Base-by-base conservation (phyloP, 1,140 invertebrate genomes). In the Brachionus angularis region DNA sequence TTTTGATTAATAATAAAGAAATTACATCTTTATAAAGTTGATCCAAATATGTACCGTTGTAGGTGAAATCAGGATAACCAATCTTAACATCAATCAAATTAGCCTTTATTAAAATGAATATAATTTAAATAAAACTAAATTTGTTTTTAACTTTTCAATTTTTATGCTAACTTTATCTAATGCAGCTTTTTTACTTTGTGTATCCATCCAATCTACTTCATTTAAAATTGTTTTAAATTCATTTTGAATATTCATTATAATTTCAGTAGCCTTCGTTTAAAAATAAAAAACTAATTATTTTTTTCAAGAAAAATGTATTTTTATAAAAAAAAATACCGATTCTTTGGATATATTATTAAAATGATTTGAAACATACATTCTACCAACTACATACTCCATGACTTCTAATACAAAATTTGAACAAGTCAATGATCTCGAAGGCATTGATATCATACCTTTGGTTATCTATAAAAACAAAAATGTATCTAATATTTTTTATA, bases 351-450 rank as follows among this genome's bases (percentile, higher is more conserved):
- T 86, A 76, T 90, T 86, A 75, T 91, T 88, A 78, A 92, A 93
- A 80, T 91, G 89, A 76, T 89, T 88, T 67, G 84, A 84, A 0
- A 94, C 90, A 79, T 93, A 96, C 79, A 94, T 85, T 0, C 89
- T 86, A 2, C 92, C 90, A 42, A 87, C 83, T 25, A 88, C 90
- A 87, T 90, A 91, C 14, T 88, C 90, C 86, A 90, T 87, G 72
- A 88, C 88, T 7, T 86, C 88, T 77, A 88, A 93, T 1, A 89
- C 90, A 81, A 89, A 89, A 1, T 84, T 85, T 1, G 91, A 88
- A 78, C 89, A 96, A 73, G n/a, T 42, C 12, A 71, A 44, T 29
- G 47, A 85, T 88, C 75, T 44, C 23, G 61, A 36, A 25, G 39
- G 61, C 16, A 21, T n/a, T n/a, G 61, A 64, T 21, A 39, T 64